Evolutionary conservation across 2,797 vertebrate genomes (phyloP), one percentile per base, ranked within the genome.

Genomic region (Molossus molossus): DNA sequence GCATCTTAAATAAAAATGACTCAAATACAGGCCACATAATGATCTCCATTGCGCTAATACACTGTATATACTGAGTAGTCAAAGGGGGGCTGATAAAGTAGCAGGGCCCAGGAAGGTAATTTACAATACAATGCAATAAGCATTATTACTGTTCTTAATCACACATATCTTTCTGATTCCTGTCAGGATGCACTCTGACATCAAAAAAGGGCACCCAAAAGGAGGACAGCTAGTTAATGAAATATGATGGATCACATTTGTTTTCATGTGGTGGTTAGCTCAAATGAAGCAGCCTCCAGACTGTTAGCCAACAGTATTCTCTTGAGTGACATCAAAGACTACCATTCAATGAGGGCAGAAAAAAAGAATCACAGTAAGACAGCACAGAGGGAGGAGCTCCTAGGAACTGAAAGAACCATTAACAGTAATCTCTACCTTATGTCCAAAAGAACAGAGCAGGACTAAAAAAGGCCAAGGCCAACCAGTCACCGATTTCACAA

Each of bases 1-100:
- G 99, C 99, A 99, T 99, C 99, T 99, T 99, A 99, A 99, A 99
- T 99, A 99, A 99, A 99, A 99, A 99, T 99, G 99, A 99, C 99
- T 99, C 99, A 99, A 99, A 99, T 99, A 99, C 99, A 98, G 99
- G 99, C 99, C 99, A 98, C 99, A 99, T 99, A 99, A 99, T 99
- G 99, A 99, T 99, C 99, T 99, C 98, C 99, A 99, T 99, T 99
- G 99, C 99, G 99, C 99, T 99, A 98, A 99, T 98, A 99, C 98
- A 98, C 98, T 99, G 98, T 99, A 99, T 99, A 99, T 99, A 99
- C 99, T 99, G 99, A 99, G 99, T 99, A 99, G 99, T 98, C 97
- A 99, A 98, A 97, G 96, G 97, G 93, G 98, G 97, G 98, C 98
- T 98, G 97, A 98, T 98, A 98, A 98, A 98, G 98, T 98, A 98